phyloP scores from a whole-genome alignment of 2,113 vertebrate species.

The Camelus bactrianus region DNA sequence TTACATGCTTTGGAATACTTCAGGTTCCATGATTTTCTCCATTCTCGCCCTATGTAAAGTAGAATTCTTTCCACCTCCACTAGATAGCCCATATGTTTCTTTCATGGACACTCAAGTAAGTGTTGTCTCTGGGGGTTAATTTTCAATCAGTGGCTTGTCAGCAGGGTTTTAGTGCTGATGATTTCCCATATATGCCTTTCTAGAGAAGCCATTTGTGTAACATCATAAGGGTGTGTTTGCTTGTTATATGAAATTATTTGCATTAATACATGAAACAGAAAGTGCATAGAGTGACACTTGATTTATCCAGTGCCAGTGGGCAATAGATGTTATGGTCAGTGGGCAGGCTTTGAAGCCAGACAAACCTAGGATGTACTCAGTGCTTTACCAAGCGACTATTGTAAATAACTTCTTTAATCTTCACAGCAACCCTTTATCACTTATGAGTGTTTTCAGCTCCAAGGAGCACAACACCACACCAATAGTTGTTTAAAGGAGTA shows the following conservation, averaged over 20 bases:
- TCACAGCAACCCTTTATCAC: neutral
- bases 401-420: neutral
- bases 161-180: neutral
- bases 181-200: conserved; percentile 73
- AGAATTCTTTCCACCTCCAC: neutral
- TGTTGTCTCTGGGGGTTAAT: neutral
- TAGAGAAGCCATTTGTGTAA: conserved; percentile 72
- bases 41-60: neutral
- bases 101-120: neutral
- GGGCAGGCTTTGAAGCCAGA: neutral
- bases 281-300: neutral
- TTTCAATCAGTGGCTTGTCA: neutral
- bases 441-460: neutral
- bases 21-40: neutral
- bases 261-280: conserved; percentile 20
- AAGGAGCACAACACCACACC: neutral
- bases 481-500: neutral
- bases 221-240: conserved; percentile 71
- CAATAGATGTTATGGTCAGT: neutral
- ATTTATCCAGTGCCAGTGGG: neutral
- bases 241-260: conserved; percentile 69
- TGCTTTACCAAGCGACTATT: neutral
- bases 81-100: neutral
- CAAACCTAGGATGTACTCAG: neutral
- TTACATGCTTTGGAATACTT: neutral